Evolutionary conservation across 1,140 invertebrate genomes (phyloP).

Genomic region (Lordiphosa clarofinis): DNA sequence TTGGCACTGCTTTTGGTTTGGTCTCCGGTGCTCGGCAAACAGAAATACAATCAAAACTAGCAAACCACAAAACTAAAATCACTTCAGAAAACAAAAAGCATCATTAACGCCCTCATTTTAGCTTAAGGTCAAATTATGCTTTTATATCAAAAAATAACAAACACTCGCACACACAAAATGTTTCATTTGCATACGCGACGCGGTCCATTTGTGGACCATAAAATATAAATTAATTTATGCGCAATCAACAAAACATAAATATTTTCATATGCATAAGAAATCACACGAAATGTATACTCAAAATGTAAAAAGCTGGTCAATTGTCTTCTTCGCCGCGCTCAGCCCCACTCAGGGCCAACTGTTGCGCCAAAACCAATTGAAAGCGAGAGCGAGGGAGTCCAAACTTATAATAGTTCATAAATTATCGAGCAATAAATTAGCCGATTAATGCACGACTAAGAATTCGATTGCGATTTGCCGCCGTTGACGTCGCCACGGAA

Average conservation of each 20-base stretch:
- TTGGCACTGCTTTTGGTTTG: constrained; percentile 12
- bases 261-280: constrained; percentile 73
- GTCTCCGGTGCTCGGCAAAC: constrained; percentile 26
- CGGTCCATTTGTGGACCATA: constrained; percentile 75
- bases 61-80: constrained; percentile 51
- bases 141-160: constrained; percentile 50
- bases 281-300: constrained; percentile 18
- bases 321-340: constrained; percentile 44
- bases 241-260: constrained; percentile 78
- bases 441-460: constrained; percentile 75
- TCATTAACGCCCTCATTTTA: constrained; percentile 77
- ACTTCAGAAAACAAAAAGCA: constrained; percentile 61
- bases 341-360: constrained; percentile 59
- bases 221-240: constrained; percentile 79
- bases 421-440: constrained; percentile 78
- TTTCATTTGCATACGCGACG: constrained; percentile 54
- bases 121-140: constrained; percentile 77
- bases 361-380: constrained; percentile 51
- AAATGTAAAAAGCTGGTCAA: constrained; percentile 47
- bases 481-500: constrained; percentile 42
- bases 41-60: constrained; percentile 36
- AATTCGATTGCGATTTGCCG: constrained; percentile 75
- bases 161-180: constrained; percentile 17
- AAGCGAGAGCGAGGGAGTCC: constrained; percentile 69
- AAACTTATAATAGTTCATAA: constrained; percentile 73